These are phyloP conservation scores for Himalopsyche kuldschensis DNA, from an alignment of 2,888 invertebrate genomes.

Conservation along the genomic window DNA sequence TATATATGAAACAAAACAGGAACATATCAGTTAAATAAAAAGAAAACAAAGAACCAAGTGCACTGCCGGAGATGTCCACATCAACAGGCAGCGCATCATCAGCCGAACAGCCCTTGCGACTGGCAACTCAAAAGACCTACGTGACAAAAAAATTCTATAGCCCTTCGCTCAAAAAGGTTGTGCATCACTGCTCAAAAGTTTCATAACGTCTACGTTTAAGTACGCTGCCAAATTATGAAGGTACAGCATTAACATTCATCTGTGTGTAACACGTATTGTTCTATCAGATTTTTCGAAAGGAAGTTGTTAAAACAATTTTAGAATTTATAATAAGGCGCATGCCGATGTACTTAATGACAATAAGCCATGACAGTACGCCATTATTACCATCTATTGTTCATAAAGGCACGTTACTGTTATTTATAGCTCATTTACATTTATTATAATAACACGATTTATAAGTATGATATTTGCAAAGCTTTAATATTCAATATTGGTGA, in stretches of 20 bases:
- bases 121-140: too few relatives aligned
- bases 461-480: background rate
- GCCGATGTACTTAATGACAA: background rate
- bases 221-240: background rate
- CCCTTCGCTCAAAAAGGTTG: too few relatives aligned
- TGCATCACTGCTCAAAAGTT: too few relatives aligned
- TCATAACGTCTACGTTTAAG: too few relatives aligned
- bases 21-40: too few relatives aligned
- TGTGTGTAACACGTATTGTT: background rate
- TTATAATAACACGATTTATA: background rate
- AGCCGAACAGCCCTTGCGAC: too few relatives aligned
- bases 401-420: background rate
- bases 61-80: too few relatives aligned
- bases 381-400: background rate
- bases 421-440: background rate
- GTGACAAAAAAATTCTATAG: too few relatives aligned
- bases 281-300: background rate
- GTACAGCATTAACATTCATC: background rate
- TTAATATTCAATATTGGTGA: background rate
- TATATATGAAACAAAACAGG: too few relatives aligned
- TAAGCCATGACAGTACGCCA: background rate
- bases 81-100: too few relatives aligned
- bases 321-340: background rate
- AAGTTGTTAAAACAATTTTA: background rate
- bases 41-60: too few relatives aligned